Base-by-base conservation (phyloP, 2,113 vertebrate species). In the Barnardius zonarius region DNA sequence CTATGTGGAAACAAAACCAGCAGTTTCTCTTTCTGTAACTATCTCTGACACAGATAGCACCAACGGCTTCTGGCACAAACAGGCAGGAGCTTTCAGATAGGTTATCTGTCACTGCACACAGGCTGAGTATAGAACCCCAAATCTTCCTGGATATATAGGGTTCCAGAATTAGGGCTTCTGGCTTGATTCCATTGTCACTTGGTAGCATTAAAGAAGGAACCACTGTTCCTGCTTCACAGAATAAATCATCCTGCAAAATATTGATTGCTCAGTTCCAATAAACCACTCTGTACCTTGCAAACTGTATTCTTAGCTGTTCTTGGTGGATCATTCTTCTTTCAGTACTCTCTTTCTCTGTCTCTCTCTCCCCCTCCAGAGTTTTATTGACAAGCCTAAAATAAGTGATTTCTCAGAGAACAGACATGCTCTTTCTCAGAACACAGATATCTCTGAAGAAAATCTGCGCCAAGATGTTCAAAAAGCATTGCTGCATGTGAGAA, bases 341-440 rank as follows among this genome's bases (percentile, higher is more conserved):
- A 28, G 41, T 12, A 4, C 22, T n/a, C 30, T 24, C 46, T 68
- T 7, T 37, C 27, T 46, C 30, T 7, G 43, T 19, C n/a, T 14
- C 15, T 37, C 25, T 39, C 55, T 69, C 55, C 62, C 37, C 62
- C 37, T 66, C 66, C 63, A 48, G 74, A 76, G 43, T 67, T 83
- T 69, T 75, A 80, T 52, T 2, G 6, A 57, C 55, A 46, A 67
- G 23, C 33, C 85, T 84, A 12, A 89, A 83, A 70, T 13, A 72
- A 73, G 57, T 6, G 54, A 93, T 82, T 93, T 83, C 75, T 90
- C 88, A 43, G 70, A 54, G 75, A 64, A 91, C 49, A 79, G 61
- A 51, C 35, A 15, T 17, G 51, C 52, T 90, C 81, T 93, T 95
- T 90, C 89, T 72, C 93, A 93, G 93, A 93, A 86, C 75, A 35